Conservation (phyloP, 2,797 vertebrate species). For the Takifugu rubripes region DNA sequence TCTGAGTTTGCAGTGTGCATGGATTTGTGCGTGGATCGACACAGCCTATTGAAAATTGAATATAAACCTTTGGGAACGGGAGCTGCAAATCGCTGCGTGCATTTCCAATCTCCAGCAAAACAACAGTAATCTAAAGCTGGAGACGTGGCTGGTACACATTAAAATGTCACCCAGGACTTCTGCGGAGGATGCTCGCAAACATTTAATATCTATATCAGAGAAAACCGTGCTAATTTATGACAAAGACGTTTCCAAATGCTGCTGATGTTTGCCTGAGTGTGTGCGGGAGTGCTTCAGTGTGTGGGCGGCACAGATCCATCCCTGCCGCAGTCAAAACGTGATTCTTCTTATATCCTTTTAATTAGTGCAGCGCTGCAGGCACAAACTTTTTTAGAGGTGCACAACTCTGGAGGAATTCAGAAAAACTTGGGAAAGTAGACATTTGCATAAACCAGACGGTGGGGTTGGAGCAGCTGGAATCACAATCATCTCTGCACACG, state of each 20-base stretch:
- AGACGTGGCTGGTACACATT: neutral
- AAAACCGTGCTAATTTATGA: slow-evolving; percentile 22
- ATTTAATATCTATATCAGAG: slow-evolving; percentile 40
- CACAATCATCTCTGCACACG: neutral
- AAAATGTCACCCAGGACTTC: slow-evolving; percentile 2
- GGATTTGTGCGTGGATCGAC: slow-evolving; percentile 49
- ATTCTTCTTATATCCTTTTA: slow-evolving; percentile 45
- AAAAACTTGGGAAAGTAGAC: neutral
- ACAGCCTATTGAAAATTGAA: slow-evolving; percentile 39
- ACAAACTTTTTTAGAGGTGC: slow-evolving; percentile 28
- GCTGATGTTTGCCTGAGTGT: neutral
- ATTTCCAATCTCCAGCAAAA: slow-evolving; percentile 11
- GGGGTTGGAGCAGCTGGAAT: neutral
- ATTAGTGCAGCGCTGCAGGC: slow-evolving; percentile 48
- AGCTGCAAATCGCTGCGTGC: neutral
- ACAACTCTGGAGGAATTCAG: slow-evolving; percentile 12
- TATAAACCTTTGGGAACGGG: slow-evolving; percentile 19
- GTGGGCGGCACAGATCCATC: slow-evolving; percentile 46
- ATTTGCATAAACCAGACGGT: neutral
- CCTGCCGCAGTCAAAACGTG: slow-evolving; percentile 43
- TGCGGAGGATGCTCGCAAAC: slow-evolving; percentile 25
- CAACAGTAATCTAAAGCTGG: neutral
- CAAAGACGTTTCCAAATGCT: too few relatives aligned
- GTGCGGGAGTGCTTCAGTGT: slow-evolving; percentile 20
- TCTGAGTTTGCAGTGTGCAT: slow-evolving; percentile 36